A percentile compares a stretch with the other conserved stretches of the same genome.
These are phyloP conservation scores for Grammomys dolichurus DNA, from an alignment of 2,113 vertebrate genomes.

Conservation along the genomic window DNA sequence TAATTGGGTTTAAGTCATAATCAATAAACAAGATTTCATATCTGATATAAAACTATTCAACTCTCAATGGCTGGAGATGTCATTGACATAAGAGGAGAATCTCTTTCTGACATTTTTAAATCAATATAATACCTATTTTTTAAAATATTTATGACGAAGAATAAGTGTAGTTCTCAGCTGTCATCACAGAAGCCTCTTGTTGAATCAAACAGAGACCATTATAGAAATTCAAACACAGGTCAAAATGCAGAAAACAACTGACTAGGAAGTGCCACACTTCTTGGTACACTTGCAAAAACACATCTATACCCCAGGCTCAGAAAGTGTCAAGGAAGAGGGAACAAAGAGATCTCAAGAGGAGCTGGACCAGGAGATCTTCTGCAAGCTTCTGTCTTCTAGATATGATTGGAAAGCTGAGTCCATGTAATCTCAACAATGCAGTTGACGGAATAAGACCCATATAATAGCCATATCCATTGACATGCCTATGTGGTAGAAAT, in stretches of 20 bases:
- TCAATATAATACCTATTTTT: not conserved
- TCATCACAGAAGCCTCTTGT: not conserved
- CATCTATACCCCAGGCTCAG: not conserved
- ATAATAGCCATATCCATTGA: not conserved
- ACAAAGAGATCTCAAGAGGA: not conserved
- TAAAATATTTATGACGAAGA: not conserved
- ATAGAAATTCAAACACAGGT: not conserved
- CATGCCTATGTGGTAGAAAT: not conserved
- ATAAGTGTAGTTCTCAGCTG: not conserved
- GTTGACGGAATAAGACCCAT: not conserved
- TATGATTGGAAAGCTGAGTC: not conserved
- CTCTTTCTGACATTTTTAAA: not conserved
- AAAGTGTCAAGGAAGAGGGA: not conserved
- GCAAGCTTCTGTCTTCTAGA: not conserved
- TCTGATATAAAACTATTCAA: not conserved
- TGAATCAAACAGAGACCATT: not conserved
- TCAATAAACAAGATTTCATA: not conserved
- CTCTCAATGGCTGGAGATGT: not conserved
- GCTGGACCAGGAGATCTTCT: not conserved
- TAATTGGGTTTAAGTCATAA: not conserved
- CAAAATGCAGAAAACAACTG: not conserved
- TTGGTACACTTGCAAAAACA: not conserved
- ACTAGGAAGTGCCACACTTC: not conserved
- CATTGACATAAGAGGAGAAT: not conserved
- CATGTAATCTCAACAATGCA: not conserved